These are phyloP conservation scores for Falco columbarius DNA, from an alignment of 2,797 vertebrate species.

Conservation along the genomic window DNA sequence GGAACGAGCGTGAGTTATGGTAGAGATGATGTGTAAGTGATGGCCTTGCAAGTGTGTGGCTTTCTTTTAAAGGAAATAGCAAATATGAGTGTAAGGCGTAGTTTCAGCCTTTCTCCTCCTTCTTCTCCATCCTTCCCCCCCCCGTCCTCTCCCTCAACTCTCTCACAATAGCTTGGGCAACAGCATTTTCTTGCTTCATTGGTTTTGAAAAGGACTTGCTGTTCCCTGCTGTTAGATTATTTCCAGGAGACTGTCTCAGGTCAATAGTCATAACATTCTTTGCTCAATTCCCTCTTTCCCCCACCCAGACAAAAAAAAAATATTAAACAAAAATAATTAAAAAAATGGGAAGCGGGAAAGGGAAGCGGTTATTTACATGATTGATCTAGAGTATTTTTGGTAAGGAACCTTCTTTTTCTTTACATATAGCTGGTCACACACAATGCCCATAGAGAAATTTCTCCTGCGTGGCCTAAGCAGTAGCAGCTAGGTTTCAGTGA, in stretches of 20 bases:
- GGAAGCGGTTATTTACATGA: not conserved
- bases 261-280: slow-evolving; percentile 54
- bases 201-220: slow-evolving; percentile 70
- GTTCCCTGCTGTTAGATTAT: slow-evolving; percentile 70
- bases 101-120: not conserved
- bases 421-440: not conserved
- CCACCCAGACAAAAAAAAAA: not conserved
- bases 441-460: not conserved
- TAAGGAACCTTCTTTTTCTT: not conserved
- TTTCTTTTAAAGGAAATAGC: not conserved
- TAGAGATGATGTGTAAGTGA: not conserved
- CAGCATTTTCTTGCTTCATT: slow-evolving; percentile 71
- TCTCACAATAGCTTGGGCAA: slow-evolving; percentile 65
- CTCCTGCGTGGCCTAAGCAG: not conserved
- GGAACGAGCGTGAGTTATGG: not conserved
- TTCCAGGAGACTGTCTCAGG: slow-evolving; percentile 71
- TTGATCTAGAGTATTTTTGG: not conserved
- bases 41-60: not conserved
- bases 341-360: not conserved
- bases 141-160: not conserved
- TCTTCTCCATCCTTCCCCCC: not conserved
- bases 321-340: not conserved
- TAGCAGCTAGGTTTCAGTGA: not conserved
- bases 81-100: not conserved
- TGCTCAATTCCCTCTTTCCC: not conserved